A percentile compares a stretch with the other conserved stretches of the same genome.
Conservation (phyloP, 2,113 vertebrate species). For the Xiphias gladius region DNA sequence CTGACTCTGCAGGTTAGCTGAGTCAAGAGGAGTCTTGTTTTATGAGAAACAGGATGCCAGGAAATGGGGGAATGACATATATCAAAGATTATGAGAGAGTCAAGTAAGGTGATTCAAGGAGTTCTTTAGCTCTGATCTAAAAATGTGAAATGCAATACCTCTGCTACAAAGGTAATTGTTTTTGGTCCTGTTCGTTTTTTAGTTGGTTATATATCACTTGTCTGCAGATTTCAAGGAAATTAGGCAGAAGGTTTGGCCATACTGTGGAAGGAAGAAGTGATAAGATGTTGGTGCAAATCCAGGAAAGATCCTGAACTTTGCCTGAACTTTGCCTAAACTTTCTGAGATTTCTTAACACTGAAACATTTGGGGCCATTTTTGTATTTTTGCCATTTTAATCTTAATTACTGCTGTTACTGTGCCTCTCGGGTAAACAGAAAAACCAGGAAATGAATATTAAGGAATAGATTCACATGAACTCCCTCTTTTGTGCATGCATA, state of each 20-base stretch:
- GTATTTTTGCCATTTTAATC: neutral
- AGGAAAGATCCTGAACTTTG: neutral
- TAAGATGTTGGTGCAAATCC: neutral
- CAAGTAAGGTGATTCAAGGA: too few species aligned
- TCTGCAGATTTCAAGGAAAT: too few species aligned
- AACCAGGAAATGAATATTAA: neutral
- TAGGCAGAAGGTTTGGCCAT: too few species aligned
- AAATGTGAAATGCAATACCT: too few species aligned
- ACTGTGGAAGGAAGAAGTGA: neutral
- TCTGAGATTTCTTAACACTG: neutral
- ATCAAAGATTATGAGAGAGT: too few species aligned
- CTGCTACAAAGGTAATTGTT: neutral
- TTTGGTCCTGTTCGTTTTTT: neutral
- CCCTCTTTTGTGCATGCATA: neutral
- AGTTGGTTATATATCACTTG: neutral
- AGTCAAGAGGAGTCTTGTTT: neutral
- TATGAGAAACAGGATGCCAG: neutral
- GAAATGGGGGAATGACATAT: neutral
- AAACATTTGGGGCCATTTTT: neutral
- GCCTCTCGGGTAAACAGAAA: neutral
- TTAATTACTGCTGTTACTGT: neutral
- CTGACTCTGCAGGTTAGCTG: neutral
- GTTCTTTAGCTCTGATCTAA: too few species aligned
- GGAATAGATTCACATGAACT: neutral
- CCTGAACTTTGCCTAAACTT: neutral